Evolutionary conservation across 1,140 invertebrate genomes (phyloP).

Genomic region (Diploscapter pachys): DNA sequence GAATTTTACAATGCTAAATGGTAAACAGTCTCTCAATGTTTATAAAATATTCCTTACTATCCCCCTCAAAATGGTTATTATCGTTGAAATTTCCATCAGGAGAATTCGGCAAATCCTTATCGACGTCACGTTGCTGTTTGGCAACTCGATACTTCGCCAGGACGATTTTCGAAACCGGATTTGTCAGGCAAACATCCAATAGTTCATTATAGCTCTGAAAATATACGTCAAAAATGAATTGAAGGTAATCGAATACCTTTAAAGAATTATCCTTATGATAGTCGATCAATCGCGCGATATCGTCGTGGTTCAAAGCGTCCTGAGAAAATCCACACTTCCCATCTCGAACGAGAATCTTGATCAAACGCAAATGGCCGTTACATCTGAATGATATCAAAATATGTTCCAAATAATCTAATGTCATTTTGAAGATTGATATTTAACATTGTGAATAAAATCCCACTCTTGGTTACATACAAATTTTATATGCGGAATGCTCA

Average conservation of each 20-base stretch:
- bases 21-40: too few relatives aligned
- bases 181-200: not conserved
- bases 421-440: not conserved
- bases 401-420: not conserved
- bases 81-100: too few relatives aligned
- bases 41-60: too few relatives aligned
- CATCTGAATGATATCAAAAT: not conserved
- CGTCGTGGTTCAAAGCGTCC: not conserved
- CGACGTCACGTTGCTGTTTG: too few relatives aligned
- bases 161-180: too few relatives aligned
- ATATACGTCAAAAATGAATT: not conserved
- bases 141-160: too few relatives aligned
- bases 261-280: conserved; percentile 3
- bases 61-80: too few relatives aligned
- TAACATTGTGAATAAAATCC: not conserved
- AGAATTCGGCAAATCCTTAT: too few relatives aligned
- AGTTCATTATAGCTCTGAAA: not conserved
- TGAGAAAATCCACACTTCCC: conserved; percentile 13
- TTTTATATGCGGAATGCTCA: not conserved
- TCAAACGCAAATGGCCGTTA: conserved; percentile 1
- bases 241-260: not conserved
- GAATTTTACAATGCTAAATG: too few relatives aligned
- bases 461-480: not conserved
- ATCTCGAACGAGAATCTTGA: not conserved
- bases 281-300: not conserved